Evolutionary conservation across 1,140 invertebrate species (phyloP).

Genomic region (Scylla paramamosain): DNA sequence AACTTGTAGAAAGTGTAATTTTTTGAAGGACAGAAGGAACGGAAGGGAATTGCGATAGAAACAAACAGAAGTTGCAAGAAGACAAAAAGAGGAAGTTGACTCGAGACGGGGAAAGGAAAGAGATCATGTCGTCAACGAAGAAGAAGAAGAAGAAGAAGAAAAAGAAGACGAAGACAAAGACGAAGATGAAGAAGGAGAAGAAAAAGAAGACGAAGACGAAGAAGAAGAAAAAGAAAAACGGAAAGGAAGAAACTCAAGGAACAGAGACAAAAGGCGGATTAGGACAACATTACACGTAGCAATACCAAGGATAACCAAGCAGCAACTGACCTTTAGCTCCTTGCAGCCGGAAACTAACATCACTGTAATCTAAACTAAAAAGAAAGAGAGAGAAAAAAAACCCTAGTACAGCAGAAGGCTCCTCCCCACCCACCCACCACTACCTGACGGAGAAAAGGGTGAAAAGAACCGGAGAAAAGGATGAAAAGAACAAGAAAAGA

Average conservation of each 20-base stretch:
- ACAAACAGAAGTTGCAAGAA: background rate
- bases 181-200: background rate
- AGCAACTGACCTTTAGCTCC: too few species aligned
- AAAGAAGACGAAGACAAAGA: background rate
- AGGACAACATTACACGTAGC: background rate
- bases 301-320: background rate
- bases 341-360: too few species aligned
- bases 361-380: background rate
- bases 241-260: background rate
- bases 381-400: background rate
- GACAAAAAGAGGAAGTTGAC: background rate
- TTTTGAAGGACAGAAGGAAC: background rate
- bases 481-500: background rate
- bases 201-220: background rate
- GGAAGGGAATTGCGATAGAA: background rate
- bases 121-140: too few species aligned
- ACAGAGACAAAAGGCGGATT: background rate
- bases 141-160: too few species aligned
- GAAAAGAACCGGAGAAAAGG: background rate
- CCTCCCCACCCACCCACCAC: too few species aligned
- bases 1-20: background rate
- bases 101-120: background rate
- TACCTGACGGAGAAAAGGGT: background rate
- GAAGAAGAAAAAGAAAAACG: background rate
- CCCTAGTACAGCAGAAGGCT: background rate